Base-by-base conservation (phyloP, 2,888 invertebrate species). In the Ischnura elegans region DNA sequence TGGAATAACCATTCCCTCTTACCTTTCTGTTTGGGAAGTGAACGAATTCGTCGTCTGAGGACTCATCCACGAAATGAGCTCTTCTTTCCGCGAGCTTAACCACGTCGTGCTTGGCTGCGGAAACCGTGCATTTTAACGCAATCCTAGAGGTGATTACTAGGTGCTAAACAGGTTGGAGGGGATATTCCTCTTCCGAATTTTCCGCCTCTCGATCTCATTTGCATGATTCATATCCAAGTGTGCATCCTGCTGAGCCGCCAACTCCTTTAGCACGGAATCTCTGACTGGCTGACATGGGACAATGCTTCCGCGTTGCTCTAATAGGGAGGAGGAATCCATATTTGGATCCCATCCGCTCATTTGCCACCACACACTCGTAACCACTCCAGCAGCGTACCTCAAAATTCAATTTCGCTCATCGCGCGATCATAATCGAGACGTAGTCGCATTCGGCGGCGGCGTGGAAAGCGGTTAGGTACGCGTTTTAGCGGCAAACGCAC, bases 321-420 rank as follows among this genome's bases (percentile, higher is more conserved):
- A 4, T 36, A 5, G n/a, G 21, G 13, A 16, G 76, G 76, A 13
- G 16, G 76, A 76, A 76, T 76, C 29, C 36, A 76, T 76, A 29
- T 36, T 36, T 6, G 36, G 76, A 36, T 76, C 76, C 36, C 76
- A n/a, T 76, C 36, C 76, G 76, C 76, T 76, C 76, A 76, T 76
- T 76, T 76, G 36, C 76, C 36, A 13, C 76, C 76, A 36, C 76
- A 25, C 61, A 25, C 25, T 6, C 61, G 36, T 16, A 21, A 21
- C 16, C 76, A 76, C 61, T 25, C 61, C 4, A 13, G n/a, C 21
- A 8, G 61, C 61, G 4, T n/a, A 19, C 61, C 61, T 3, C 61
- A 61, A 76, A 76, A 76, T 76, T 76, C 76, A 76, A 76, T 76
- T 76, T 36, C 76, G 29, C 36, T 36, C 76, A 13, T 76, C 36